These are phyloP conservation scores for Verasper variegatus DNA, from an alignment of 2,113 vertebrate species.

Conservation along the genomic window DNA sequence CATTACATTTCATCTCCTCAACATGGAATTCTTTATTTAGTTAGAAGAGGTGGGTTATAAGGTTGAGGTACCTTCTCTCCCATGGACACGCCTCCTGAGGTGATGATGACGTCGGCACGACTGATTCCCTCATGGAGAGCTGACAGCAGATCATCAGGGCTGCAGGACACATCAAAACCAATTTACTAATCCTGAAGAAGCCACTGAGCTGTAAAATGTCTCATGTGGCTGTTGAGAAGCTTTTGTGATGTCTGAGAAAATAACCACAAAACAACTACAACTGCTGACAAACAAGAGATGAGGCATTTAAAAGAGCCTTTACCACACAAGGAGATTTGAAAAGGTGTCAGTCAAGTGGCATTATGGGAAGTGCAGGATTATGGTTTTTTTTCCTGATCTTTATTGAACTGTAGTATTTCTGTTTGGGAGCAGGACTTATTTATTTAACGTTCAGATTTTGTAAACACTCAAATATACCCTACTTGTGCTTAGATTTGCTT, in stretches of 20 bases:
- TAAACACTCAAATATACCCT: too few species aligned
- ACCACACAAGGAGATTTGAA: too few species aligned
- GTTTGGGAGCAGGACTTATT: too few species aligned
- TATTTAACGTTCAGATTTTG: too few species aligned
- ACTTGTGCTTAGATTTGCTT: too few species aligned
- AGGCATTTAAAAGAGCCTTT: too few species aligned
- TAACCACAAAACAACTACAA: neutral
- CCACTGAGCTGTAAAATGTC: neutral
- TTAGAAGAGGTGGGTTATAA: neutral
- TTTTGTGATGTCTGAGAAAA: neutral
- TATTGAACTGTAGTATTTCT: too few species aligned
- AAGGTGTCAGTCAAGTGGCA: too few species aligned
- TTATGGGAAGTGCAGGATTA: too few species aligned
- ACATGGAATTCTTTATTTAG: neutral
- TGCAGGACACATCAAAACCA: slow-evolving; percentile 66
- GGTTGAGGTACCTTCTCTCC: slow-evolving; percentile 91
- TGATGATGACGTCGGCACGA: slow-evolving; percentile 99
- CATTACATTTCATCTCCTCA: neutral
- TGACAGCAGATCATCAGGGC: slow-evolving; percentile 97
- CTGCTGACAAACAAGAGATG: too few species aligned
- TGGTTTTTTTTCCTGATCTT: neutral
- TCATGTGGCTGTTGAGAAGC: neutral
- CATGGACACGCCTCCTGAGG: slow-evolving; percentile 99
- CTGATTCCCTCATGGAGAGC: slow-evolving; percentile 98
- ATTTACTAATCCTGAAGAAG: neutral